Conservation (phyloP, 2,888 invertebrate genomes). For the Macropis europaea region DNA sequence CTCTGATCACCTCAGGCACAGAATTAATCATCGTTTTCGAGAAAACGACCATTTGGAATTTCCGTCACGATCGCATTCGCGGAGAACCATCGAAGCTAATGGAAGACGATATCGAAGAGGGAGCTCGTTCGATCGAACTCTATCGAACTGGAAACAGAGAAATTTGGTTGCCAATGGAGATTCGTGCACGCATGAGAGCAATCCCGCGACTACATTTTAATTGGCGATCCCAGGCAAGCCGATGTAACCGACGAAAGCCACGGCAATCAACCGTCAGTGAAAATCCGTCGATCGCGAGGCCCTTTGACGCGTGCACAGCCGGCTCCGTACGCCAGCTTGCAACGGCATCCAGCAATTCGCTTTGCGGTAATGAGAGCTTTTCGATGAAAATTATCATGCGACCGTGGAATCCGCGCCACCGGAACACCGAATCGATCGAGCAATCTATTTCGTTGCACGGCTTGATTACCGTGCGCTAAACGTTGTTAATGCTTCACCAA, state of each 20-base stretch:
- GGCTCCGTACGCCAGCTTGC: not conserved
- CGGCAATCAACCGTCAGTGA: constrained; percentile 25
- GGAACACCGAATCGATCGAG: not conserved
- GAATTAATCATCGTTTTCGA: constrained; percentile 49
- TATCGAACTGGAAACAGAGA: not conserved
- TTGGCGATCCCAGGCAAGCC: not conserved
- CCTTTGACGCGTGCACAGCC: not conserved
- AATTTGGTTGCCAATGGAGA: not conserved
- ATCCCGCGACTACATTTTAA: not conserved
- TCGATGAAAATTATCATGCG: not conserved
- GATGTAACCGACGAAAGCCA: not conserved
- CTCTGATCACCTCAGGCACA: constrained; percentile 26
- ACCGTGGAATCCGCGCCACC: not conserved
- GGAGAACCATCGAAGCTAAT: constrained; percentile 41
- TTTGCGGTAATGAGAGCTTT: not conserved
- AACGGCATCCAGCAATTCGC: not conserved
- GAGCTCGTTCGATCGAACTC: not conserved
- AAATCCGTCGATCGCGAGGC: constrained; percentile 11
- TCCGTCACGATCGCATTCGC: constrained; percentile 38
- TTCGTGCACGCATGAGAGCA: not conserved
- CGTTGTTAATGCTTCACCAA: too few relatives aligned
- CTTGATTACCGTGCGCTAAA: constrained; percentile 20
- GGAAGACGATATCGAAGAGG: constrained; percentile 19
- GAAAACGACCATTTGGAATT: constrained; percentile 20
- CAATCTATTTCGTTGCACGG: not conserved